Conservation (phyloP, 2,797 vertebrate species). For the Adelosebastes latens region DNA sequence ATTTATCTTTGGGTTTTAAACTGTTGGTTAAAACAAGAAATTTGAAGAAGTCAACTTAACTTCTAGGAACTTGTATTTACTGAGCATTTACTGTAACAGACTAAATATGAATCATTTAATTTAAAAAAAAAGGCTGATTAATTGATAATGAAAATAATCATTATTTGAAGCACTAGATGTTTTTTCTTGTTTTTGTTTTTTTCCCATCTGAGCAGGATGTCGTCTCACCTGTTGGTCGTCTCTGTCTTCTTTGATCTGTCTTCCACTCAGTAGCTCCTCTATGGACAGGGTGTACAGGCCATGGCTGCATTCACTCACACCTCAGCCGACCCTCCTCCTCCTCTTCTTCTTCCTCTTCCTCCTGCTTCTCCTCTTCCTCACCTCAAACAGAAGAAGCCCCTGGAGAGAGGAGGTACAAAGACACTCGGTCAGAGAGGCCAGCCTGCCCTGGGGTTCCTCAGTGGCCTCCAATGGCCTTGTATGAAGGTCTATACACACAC, state of each 20-base stretch:
- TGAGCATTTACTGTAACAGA: neutral
- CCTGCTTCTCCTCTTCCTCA: slow-evolving; percentile 56
- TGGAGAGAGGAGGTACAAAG: slow-evolving; percentile 70
- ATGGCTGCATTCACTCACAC: slow-evolving; percentile 66
- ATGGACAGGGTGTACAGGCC: slow-evolving; percentile 48
- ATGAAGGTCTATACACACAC: slow-evolving; percentile 38
- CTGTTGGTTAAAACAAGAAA: neutral
- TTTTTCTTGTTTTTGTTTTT: neutral
- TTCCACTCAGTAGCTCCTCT: slow-evolving; percentile 53
- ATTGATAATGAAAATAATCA: neutral
- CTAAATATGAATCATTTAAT: neutral
- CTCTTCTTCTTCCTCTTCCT: slow-evolving; percentile 32
- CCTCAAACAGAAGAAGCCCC: slow-evolving; percentile 68
- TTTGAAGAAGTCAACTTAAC: neutral
- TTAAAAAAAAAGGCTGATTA: neutral
- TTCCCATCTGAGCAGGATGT: neutral
- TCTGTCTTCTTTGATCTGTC: slow-evolving; percentile 50
- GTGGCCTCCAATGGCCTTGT: slow-evolving; percentile 56
- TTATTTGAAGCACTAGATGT: neutral
- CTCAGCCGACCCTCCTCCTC: slow-evolving; percentile 22
- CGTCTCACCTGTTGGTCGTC: slow-evolving; percentile 69
- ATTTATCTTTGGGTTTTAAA: neutral
- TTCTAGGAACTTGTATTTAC: neutral
- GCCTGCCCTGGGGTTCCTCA: slow-evolving; percentile 46
- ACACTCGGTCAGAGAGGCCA: slow-evolving; percentile 65